Percentiles rank a stretch among this genome's conserved stretches.
These are phyloP conservation scores for Cantharis flavilabris DNA, from an alignment of 2,888 invertebrate species.

Conservation along the genomic window DNA sequence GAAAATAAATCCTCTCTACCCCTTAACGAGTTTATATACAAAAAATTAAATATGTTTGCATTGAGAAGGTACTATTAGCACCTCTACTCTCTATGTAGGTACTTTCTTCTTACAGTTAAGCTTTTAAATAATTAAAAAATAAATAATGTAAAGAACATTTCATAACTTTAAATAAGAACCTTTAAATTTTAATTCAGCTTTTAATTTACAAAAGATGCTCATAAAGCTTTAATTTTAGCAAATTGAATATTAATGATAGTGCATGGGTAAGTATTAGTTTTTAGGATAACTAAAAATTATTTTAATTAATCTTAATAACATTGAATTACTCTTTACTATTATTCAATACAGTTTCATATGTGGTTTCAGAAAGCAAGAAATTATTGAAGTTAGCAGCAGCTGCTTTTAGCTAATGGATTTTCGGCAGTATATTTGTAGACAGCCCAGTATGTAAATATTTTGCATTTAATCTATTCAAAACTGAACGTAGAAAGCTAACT, in stretches of 20 bases:
- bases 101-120: constrained; percentile 31
- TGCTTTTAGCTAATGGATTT: constrained; percentile 12
- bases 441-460: background rate
- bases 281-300: background rate
- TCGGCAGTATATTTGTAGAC: background rate
- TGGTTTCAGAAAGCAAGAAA: background rate
- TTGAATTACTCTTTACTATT: background rate
- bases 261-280: background rate
- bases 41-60: background rate
- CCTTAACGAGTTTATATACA: background rate
- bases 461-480: constrained; percentile 1
- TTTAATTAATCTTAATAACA: background rate
- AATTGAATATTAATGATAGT: background rate
- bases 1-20: too few species aligned
- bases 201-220: constrained; percentile 41
- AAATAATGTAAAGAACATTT: constrained; percentile 34
- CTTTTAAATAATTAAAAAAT: constrained; percentile 38
- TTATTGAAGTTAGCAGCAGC: background rate
- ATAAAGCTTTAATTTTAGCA: constrained; percentile 14
- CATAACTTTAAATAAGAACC: constrained; percentile 37
- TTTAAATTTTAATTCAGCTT: constrained; percentile 39
- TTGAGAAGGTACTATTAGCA: constrained; percentile 16
- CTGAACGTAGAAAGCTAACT: background rate
- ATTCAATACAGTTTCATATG: background rate
- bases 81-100: constrained; percentile 21